These are phyloP conservation scores for Lasioglossum vierecki DNA, from an alignment of 2,888 invertebrate species.

Conservation along the genomic window DNA sequence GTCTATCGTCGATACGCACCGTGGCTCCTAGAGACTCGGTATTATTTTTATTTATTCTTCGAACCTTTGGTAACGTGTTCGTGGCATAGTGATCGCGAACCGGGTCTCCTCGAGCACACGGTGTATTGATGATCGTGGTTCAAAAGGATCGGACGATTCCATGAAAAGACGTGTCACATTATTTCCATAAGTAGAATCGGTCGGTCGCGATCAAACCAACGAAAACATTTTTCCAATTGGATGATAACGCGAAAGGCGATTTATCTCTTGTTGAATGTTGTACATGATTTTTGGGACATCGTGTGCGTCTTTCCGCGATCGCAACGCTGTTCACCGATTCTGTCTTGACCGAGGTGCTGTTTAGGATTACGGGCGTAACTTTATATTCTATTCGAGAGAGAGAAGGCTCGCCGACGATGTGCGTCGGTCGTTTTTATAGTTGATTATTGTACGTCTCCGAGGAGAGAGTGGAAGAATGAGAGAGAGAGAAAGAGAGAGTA, in stretches of 20 bases:
- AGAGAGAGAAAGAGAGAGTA: not conserved
- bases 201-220: not conserved
- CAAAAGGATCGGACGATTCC: not conserved
- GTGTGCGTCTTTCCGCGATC: not conserved
- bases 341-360: constrained; percentile 38
- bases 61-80: not conserved
- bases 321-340: not conserved
- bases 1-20: not conserved
- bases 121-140: not conserved
- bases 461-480: not conserved
- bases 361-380: constrained; percentile 20
- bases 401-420: not conserved
- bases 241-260: not conserved
- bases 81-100: not conserved
- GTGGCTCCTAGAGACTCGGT: not conserved
- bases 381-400: constrained; percentile 12
- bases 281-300: not conserved
- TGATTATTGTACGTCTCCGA: not conserved
- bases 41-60: not conserved
- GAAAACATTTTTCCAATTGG: not conserved
- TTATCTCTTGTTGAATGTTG: not conserved
- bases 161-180: not conserved
- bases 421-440: not conserved
- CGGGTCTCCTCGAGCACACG: not conserved
- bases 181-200: not conserved